phyloP scores from a whole-genome alignment of 2,113 vertebrate genomes.

The Pygoscelis antarcticus region DNA sequence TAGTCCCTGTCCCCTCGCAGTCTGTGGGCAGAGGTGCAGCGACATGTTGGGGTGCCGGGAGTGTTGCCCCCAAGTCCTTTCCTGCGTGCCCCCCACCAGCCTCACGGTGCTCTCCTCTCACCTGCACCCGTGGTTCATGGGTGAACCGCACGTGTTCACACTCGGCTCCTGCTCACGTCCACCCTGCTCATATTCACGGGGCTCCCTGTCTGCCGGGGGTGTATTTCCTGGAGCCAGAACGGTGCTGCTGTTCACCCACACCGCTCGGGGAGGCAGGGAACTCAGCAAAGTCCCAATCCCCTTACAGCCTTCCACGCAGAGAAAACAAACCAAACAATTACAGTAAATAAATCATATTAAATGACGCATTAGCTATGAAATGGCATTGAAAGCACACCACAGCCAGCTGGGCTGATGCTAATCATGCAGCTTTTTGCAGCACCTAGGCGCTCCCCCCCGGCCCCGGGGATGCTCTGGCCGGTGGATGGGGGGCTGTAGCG shows the following conservation, averaged over 20 bases:
- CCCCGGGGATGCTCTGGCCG: rapidly evolving
- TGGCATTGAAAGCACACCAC: not conserved
- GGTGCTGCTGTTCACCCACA: not conserved
- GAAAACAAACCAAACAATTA: not conserved
- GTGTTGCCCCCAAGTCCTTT: not conserved
- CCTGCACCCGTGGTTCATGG: not conserved
- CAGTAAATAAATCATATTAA: not conserved
- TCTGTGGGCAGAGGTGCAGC: not conserved
- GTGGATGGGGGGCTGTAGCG: not conserved
- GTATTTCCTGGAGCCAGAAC: rapidly evolving
- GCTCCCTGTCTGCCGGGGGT: rapidly evolving
- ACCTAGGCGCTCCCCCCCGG: rapidly evolving
- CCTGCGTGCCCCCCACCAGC: rapidly evolving
- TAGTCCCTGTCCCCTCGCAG: rapidly evolving
- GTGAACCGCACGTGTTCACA: rapidly evolving
- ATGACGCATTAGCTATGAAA: rapidly evolving
- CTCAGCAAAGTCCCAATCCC: not conserved
- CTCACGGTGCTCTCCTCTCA: not conserved
- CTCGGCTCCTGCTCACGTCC: not conserved
- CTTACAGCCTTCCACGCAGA: not conserved
- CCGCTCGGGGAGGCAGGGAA: not conserved
- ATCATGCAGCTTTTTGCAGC: not conserved
- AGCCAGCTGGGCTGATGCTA: not conserved
- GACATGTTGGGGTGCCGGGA: rapidly evolving
- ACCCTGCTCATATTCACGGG: rapidly evolving